Percentiles rank a stretch among this genome's conserved stretches.
These are phyloP conservation scores for Yponomeuta cagnagella DNA, from an alignment of 2,888 invertebrate genomes.

Conservation along the genomic window DNA sequence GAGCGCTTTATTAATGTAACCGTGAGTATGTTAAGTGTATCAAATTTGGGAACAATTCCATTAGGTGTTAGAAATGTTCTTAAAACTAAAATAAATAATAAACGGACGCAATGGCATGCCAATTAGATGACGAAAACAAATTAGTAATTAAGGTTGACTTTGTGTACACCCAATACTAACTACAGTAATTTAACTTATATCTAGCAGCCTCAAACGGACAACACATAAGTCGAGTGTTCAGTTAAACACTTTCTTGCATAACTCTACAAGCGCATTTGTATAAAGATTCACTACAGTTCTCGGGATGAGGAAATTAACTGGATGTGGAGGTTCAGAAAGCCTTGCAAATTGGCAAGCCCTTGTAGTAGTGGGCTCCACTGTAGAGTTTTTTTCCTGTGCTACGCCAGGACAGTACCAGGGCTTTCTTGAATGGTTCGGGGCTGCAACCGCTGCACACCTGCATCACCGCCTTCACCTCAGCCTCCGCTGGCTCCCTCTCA, in stretches of 20 bases:
- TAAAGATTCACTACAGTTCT: too few species aligned
- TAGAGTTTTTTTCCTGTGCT: slow-evolving; percentile 81
- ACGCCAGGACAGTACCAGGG: slow-evolving; percentile 86
- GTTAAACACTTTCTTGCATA: too few species aligned
- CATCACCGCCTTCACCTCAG: slow-evolving; percentile 88
- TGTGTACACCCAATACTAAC: background rate
- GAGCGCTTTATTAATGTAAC: slow-evolving; percentile 13
- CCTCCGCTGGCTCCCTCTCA: slow-evolving; percentile 88
- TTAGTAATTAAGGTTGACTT: background rate
- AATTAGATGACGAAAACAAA: slow-evolving; percentile 11
- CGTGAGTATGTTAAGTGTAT: background rate
- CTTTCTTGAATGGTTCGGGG: slow-evolving; percentile 86
- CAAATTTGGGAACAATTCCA: background rate
- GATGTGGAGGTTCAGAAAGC: slow-evolving; percentile 62
- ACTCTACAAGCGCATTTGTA: too few species aligned
- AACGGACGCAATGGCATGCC: slow-evolving; percentile 40
- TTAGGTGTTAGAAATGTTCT: slow-evolving; percentile 23
- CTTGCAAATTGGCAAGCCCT: slow-evolving; percentile 79
- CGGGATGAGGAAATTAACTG: background rate
- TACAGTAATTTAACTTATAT: slow-evolving; percentile 13
- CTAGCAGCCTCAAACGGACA: slow-evolving; percentile 25
- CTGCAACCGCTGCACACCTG: slow-evolving; percentile 85
- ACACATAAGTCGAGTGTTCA: background rate
- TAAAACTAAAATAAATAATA: slow-evolving; percentile 55
- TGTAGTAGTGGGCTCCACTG: slow-evolving; percentile 82